Evolutionary conservation across 2,113 vertebrate species (phyloP).

Genomic region (Scomber scombrus): DNA sequence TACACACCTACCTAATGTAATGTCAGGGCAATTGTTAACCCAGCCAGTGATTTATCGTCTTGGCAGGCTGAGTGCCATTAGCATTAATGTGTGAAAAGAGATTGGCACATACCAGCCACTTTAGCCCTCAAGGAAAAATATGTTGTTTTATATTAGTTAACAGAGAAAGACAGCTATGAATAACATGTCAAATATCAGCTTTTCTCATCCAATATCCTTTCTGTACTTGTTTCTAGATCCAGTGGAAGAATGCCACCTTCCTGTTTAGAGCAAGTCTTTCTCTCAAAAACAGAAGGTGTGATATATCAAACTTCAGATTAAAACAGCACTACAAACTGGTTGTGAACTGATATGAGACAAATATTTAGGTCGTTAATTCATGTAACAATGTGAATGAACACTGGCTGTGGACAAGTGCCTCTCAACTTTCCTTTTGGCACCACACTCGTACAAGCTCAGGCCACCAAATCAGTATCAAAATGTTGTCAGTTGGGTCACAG

Average conservation of each 20-base stretch:
- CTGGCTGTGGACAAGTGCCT: slow-evolving; percentile 37
- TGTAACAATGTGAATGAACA: slow-evolving; percentile 37
- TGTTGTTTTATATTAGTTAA: neutral
- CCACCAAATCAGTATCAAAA: slow-evolving; percentile 5
- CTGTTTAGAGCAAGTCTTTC: neutral
- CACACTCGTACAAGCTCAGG: neutral
- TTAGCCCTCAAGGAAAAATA: slow-evolving; percentile 15
- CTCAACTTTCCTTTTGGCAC: slow-evolving; percentile 47
- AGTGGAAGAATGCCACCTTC: neutral
- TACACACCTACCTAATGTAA: slow-evolving; percentile 29
- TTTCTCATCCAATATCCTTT: neutral
- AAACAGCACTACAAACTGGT: slow-evolving; percentile 19
- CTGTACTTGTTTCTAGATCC: slow-evolving; percentile 6
- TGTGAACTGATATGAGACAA: slow-evolving; percentile 23
- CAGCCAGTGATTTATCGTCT: slow-evolving; percentile 59
- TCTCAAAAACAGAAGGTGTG: neutral
- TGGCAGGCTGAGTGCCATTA: slow-evolving; percentile 46
- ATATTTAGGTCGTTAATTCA: slow-evolving; percentile 33
- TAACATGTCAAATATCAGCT: neutral
- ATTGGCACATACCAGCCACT: slow-evolving; percentile 37
- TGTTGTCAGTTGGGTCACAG: slow-evolving; percentile 7
- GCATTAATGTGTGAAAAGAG: slow-evolving; percentile 53
- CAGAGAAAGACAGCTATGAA: slow-evolving; percentile 2
- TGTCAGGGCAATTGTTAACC: slow-evolving; percentile 53
- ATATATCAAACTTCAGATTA: slow-evolving; percentile 24